phyloP scores from a whole-genome alignment of 1,140 invertebrate species.

The Melanaphis sacchari region DNA sequence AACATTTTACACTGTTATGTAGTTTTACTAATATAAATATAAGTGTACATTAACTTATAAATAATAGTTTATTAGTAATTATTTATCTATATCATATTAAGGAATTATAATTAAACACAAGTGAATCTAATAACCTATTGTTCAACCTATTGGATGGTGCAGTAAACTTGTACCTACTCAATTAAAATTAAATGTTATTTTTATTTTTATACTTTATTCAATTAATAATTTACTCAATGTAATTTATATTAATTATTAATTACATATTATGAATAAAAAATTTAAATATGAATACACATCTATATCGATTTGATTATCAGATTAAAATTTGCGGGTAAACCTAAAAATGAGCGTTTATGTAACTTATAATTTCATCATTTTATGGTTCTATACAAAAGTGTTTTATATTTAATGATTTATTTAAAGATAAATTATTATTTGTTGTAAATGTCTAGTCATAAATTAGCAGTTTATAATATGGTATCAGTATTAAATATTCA shows the following conservation, averaged over 20 bases:
- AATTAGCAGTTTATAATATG: too few species aligned
- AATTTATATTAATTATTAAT: not conserved
- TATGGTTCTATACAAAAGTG: not conserved
- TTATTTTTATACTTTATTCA: not conserved
- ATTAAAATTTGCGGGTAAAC: not conserved
- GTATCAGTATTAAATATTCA: too few species aligned
- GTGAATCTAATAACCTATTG: not conserved
- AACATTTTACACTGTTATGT: not conserved
- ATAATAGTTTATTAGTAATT: not conserved
- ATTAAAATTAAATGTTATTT: not conserved
- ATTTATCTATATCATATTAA: not conserved
- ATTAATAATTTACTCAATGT: not conserved
- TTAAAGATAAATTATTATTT: not conserved
- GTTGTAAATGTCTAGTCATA: too few species aligned
- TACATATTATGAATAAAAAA: not conserved
- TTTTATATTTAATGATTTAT: not conserved
- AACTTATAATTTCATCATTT: not conserved
- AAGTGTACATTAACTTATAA: too few species aligned
- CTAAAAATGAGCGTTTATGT: not conserved
- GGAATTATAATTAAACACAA: not conserved
- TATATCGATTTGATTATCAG: not conserved
- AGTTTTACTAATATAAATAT: not conserved
- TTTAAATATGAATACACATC: not conserved
- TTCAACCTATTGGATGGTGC: not conserved
- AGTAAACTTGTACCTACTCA: not conserved